Evolutionary conservation across 2,888 invertebrate species (phyloP).

Genomic region (Danaus chrysippus): DNA sequence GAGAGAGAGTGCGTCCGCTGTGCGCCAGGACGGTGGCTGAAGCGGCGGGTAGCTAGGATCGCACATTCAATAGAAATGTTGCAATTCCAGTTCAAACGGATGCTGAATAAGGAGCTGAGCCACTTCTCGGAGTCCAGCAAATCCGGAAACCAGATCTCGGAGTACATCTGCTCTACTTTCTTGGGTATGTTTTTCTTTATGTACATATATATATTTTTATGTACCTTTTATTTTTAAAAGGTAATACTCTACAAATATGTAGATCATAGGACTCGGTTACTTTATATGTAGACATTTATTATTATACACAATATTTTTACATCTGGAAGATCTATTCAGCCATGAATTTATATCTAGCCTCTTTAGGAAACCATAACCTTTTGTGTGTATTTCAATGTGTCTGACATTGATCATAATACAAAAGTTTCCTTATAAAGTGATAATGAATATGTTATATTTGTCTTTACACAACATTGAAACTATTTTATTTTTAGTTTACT

Average conservation of each 20-base stretch:
- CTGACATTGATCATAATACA: not conserved
- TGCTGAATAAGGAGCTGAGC: conserved; percentile 99
- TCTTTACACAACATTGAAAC: too few species aligned
- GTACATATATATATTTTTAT: conserved; percentile 9
- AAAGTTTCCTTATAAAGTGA: too few species aligned
- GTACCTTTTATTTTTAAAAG: too few species aligned
- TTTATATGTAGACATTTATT: too few species aligned
- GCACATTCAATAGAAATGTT: conserved; percentile 70
- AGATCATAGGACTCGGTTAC: too few species aligned
- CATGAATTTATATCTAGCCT: too few species aligned
- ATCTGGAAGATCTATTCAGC: too few species aligned
- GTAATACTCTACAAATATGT: too few species aligned
- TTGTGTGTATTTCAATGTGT: not conserved
- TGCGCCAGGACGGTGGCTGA: conserved; percentile 61
- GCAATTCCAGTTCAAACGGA: conserved; percentile 95
- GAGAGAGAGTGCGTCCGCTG: conserved; percentile 66
- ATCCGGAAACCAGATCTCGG: conserved; percentile 99
- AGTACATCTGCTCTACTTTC: conserved; percentile 99
- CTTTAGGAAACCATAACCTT: too few species aligned
- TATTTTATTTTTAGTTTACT: too few species aligned
- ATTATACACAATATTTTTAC: too few species aligned
- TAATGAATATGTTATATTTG: too few species aligned
- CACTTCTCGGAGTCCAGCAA: conserved; percentile 99
- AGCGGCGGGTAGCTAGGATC: conserved; percentile 59
- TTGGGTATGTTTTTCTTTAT: conserved; percentile 87